A percentile compares a stretch with the other conserved stretches of the same genome.
phyloP scores from a whole-genome alignment of 30 jellyfish, hydroid and myxozoan species.

The Chironex yamaguchii region DNA sequence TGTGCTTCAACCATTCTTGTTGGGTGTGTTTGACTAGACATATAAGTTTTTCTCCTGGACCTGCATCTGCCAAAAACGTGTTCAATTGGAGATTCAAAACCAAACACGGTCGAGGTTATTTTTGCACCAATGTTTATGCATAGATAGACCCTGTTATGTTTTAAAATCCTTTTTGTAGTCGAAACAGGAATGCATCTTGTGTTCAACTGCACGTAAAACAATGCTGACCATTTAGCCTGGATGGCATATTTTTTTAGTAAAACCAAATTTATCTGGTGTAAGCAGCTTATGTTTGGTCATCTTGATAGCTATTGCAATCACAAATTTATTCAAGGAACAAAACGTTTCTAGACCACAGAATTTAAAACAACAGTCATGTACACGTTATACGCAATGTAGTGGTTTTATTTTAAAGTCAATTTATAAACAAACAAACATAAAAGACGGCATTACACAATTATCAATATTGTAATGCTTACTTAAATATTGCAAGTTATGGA shows the following conservation, averaged over 20 bases:
- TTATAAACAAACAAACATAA: too few relatives aligned
- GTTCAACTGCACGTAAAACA: slow-evolving; percentile 14
- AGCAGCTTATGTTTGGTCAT: slow-evolving; percentile 31
- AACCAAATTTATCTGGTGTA: slow-evolving; percentile 7
- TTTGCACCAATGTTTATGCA: slow-evolving; percentile 31
- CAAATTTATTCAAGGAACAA: too few relatives aligned
- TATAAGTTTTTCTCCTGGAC: not conserved
- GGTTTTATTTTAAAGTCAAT: too few relatives aligned
- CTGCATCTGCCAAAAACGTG: not conserved
- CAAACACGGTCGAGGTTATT: not conserved
- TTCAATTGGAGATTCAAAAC: not conserved
- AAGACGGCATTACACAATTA: too few relatives aligned
- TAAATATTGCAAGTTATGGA: too few relatives aligned
- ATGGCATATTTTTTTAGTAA: slow-evolving; percentile 27
- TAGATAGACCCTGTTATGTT: slow-evolving; percentile 44
- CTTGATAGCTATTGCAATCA: too few relatives aligned
- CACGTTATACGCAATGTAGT: too few relatives aligned
- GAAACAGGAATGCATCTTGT: not conserved
- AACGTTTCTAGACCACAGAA: too few relatives aligned
- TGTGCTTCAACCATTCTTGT: not conserved
- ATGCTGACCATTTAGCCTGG: slow-evolving; percentile 28
- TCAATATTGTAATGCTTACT: too few relatives aligned
- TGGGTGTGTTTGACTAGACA: not conserved
- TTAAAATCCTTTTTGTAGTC: slow-evolving; percentile 13
- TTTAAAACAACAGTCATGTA: too few relatives aligned